phyloP scores from a whole-genome alignment of 2,797 vertebrate genomes.

The Danio tinwini region DNA sequence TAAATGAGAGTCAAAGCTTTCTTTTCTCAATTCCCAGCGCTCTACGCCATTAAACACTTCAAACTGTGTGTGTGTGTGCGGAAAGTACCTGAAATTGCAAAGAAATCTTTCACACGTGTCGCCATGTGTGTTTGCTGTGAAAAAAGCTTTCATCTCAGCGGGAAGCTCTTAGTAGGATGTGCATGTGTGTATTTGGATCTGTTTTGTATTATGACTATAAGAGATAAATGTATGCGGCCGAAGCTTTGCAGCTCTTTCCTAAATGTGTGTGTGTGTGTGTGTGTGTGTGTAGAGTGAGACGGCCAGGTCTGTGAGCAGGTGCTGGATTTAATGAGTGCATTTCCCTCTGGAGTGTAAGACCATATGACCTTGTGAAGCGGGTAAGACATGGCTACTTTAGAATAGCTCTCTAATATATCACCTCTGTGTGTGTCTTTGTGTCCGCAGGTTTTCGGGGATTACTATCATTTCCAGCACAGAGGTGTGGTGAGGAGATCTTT shows the following conservation, averaged over 20 bases:
- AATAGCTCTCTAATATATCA: slow-evolving; percentile 32
- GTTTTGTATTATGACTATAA: slow-evolving; percentile 35
- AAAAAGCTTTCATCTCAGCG: slow-evolving; percentile 24
- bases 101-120: slow-evolving; percentile 12
- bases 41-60: slow-evolving; percentile 31
- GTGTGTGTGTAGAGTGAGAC: slow-evolving; percentile 46
- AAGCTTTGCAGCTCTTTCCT: slow-evolving; percentile 51
- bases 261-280: slow-evolving; percentile 30
- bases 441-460: slow-evolving; percentile 88
- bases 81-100: slow-evolving; percentile 24
- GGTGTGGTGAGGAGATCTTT: slow-evolving; percentile 89
- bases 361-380: slow-evolving; percentile 50
- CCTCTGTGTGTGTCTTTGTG: slow-evolving; percentile 39
- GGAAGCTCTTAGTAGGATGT: slow-evolving; percentile 13
- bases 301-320: slow-evolving; percentile 34
- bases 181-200: slow-evolving; percentile 40
- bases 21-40: background rate
- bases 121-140: slow-evolving; percentile 20
- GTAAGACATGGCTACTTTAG: slow-evolving; percentile 50
- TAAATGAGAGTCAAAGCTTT: slow-evolving; percentile 15
- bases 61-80: slow-evolving; percentile 27
- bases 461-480: slow-evolving; percentile 91
- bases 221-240: slow-evolving; percentile 32
- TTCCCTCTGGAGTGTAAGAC: slow-evolving; percentile 46
- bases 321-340: slow-evolving; percentile 65